Evolutionary conservation across 2,797 vertebrate genomes (phyloP).

Genomic region (Rhabdomys pumilio): DNA sequence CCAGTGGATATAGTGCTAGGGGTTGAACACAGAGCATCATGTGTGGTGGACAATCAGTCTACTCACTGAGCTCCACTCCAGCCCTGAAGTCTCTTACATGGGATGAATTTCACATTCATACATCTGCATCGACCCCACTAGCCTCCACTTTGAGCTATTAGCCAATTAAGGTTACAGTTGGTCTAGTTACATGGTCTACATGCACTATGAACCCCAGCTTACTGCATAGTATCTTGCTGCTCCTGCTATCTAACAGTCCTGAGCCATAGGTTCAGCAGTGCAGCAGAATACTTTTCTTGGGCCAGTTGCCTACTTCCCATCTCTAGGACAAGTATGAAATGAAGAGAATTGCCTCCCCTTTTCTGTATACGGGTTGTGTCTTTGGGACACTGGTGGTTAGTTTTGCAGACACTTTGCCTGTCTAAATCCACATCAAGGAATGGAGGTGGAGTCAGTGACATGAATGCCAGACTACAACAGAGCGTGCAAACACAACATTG

Average conservation of each 20-base stretch:
- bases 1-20: neutral
- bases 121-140: neutral
- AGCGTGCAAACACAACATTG: neutral
- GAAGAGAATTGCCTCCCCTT: neutral
- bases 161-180: neutral
- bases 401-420: neutral
- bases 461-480: neutral
- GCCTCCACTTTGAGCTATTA: neutral
- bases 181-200: neutral
- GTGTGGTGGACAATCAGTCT: neutral
- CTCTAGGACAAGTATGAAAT: neutral
- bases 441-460: neutral
- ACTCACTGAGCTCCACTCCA: neutral
- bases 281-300: neutral
- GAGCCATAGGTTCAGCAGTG: neutral
- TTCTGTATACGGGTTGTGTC: neutral
- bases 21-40: neutral
- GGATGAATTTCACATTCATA: accelerated
- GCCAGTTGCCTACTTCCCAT: neutral
- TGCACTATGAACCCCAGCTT: neutral
- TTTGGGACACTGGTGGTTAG: neutral
- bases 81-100: neutral
- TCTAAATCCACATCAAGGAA: neutral
- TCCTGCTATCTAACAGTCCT: neutral
- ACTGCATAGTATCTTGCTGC: neutral